Evolutionary conservation across 2,888 invertebrate genomes (phyloP).

Genomic region (Drosophila imparisetae): DNA sequence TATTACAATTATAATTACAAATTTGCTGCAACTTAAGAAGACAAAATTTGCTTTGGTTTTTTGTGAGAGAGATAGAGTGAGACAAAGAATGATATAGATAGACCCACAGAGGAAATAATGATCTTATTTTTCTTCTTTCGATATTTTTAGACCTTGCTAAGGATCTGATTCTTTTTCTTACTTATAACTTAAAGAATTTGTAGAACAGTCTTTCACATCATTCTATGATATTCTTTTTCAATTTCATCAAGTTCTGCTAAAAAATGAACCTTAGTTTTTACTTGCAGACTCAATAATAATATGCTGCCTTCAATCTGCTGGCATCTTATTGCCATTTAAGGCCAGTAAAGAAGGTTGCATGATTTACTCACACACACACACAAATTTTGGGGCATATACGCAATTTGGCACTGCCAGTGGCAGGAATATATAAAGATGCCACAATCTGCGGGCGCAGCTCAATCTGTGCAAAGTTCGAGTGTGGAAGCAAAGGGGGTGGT

Average conservation of each 20-base stretch:
- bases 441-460: slow-evolving; percentile 43
- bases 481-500: neutral
- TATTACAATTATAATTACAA: slow-evolving; percentile 29
- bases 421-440: slow-evolving; percentile 45
- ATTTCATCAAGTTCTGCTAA: no score
- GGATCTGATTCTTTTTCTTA: neutral
- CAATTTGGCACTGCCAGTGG: slow-evolving; percentile 29
- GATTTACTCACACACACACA: slow-evolving; percentile 2
- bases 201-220: neutral
- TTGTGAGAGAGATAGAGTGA: neutral
- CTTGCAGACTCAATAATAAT: neutral
- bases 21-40: slow-evolving; percentile 6
- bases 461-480: slow-evolving; percentile 24
- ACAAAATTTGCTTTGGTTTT: neutral
- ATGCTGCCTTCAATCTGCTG: slow-evolving; percentile 16
- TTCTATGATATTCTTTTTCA: neutral
- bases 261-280: neutral
- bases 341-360: slow-evolving; percentile 3
- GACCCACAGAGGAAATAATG: neutral
- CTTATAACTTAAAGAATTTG: neutral
- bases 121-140: no score
- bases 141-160: neutral
- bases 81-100: neutral
- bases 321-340: slow-evolving; percentile 38
- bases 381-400: slow-evolving; percentile 17